Base-by-base conservation (phyloP, 2,797 vertebrate species). In the Hydrocynus forskahlii region DNA sequence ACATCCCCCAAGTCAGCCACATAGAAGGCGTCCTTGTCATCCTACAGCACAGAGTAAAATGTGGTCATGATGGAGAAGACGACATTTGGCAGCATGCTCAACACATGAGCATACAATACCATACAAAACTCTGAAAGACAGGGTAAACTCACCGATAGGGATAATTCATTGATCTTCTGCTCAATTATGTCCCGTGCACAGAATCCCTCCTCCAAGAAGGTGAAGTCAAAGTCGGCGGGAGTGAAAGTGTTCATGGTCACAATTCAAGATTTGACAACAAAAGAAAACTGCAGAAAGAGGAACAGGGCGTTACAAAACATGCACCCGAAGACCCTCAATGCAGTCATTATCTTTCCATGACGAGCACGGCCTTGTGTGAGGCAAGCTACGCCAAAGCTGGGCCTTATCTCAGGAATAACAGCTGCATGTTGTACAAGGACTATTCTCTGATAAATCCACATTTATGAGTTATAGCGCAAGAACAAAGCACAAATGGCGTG, bases 1-100 rank as follows among this genome's bases (percentile, higher is more conserved):
- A 99, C 88, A 38, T 99, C 98, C 0, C 98, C 98, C 4, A 99
- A 91, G 91, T 99, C 97, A 69, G 97, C 98, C 43, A 99, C 94
- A 0, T 97, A 99, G 90, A 99, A 99, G 80, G 98, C 98, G 88
- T 99, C 98, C 87, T 97, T 95, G 79, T 99, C 97, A 86, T 99
- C 98, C 98, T 99, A 85, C 16, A 84, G 52, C 59, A 2, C 2
- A n/a, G 69, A 48, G 2, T 43, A 25, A 76, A 8, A 48, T 57
- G 16, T 0, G 21, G 40, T 72, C 45, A 73, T 19, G 29, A 63
- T 10, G 19, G 4, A 64, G 9, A 45, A 55, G 2, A n/a, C 14
- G 25, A 35, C 55, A 29, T 2, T n/a, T 3, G 59, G 19, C 21
- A 21, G 10, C 19, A 50, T 25, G 13, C 7, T 40, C n/a, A 17